These are phyloP conservation scores for Andrena bucephala DNA, from an alignment of 2,888 invertebrate species.

Conservation along the genomic window DNA sequence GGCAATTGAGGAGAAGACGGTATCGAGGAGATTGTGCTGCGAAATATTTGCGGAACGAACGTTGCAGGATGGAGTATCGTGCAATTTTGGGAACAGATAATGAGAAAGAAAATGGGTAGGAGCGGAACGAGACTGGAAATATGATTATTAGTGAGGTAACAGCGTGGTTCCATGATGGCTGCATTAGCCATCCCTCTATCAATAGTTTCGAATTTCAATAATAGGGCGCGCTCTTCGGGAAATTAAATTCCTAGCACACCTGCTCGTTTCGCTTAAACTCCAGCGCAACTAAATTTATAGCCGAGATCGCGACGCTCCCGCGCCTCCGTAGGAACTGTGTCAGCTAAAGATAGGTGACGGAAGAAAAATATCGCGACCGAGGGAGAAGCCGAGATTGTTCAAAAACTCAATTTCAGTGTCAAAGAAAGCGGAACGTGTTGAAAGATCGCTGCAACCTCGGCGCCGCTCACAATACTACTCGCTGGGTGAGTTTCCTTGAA, in stretches of 20 bases:
- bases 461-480: background rate
- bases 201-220: background rate
- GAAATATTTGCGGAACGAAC: no score
- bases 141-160: background rate
- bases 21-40: no score
- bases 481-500: constrained; percentile 4
- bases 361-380: constrained; percentile 28
- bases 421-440: constrained; percentile 29
- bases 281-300: constrained; percentile 32
- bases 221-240: background rate
- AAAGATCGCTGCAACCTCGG: constrained; percentile 19
- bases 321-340: constrained; percentile 14
- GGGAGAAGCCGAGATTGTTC: constrained; percentile 29
- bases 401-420: constrained; percentile 38
- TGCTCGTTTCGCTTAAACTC: constrained; percentile 9
- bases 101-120: no score
- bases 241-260: background rate
- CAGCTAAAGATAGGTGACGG: constrained; percentile 16
- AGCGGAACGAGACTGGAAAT: no score
- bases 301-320: constrained; percentile 28
- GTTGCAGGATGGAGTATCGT: no score
- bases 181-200: background rate
- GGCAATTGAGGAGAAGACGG: no score
- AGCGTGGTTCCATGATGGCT: background rate
- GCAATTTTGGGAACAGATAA: no score